These are phyloP conservation scores for Coluber constrictor DNA, from an alignment of 2,797 vertebrate genomes.

Conservation along the genomic window DNA sequence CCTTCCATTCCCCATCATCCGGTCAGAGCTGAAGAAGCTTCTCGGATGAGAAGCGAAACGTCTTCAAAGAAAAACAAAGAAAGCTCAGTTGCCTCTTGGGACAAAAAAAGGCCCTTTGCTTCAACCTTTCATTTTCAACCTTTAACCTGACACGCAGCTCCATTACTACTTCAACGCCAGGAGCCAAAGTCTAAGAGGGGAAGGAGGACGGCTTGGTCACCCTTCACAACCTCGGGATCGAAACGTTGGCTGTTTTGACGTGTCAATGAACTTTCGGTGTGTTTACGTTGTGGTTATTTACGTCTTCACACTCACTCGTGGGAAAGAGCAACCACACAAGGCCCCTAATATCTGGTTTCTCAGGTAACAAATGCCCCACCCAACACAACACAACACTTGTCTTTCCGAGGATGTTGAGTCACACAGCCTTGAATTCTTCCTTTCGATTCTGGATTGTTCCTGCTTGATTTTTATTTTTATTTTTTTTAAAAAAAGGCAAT, in stretches of 20 bases:
- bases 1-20: no score
- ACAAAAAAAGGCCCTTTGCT: no score
- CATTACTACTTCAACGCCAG: background rate
- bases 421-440: fast-evolving
- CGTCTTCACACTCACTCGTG: background rate
- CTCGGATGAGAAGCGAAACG: no score
- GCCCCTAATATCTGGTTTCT: background rate
- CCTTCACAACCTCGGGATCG: background rate
- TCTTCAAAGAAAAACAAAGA: no score
- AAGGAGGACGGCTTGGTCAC: background rate
- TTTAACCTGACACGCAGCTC: background rate
- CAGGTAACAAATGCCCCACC: conserved; percentile 4
- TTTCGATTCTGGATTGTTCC: background rate
- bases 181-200: background rate
- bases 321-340: background rate
- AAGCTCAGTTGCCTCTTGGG: no score
- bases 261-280: conserved; percentile 18
- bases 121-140: background rate
- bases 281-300: background rate
- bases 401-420: background rate
- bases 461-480: background rate
- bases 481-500: background rate
- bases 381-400: background rate
- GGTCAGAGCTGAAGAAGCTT: no score
- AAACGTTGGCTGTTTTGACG: background rate